These are phyloP conservation scores for Habropoda laboriosa DNA, from an alignment of 1,140 invertebrate species.

Conservation along the genomic window DNA sequence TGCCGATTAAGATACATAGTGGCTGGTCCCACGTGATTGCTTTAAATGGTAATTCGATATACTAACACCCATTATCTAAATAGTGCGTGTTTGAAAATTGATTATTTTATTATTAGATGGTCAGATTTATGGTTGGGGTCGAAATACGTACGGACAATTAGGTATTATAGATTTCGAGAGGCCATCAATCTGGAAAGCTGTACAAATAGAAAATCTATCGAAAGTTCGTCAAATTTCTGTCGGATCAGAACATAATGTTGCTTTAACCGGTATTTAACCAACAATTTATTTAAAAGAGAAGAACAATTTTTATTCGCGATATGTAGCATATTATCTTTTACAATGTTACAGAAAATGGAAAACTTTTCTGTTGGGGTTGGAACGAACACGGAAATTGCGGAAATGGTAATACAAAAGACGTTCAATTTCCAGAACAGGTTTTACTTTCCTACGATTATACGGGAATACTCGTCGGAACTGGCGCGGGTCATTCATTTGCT, in stretches of 20 bases:
- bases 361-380: slow-evolving; percentile 92
- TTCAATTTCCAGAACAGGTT: slow-evolving; percentile 79
- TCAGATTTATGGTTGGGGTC: slow-evolving; percentile 87
- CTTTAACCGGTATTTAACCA: slow-evolving; percentile 78
- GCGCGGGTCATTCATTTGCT: slow-evolving; percentile 84
- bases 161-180: slow-evolving; percentile 73
- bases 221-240: slow-evolving; percentile 84
- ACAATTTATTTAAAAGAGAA: neutral
- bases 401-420: slow-evolving; percentile 85
- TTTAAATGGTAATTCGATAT: slow-evolving; percentile 79
- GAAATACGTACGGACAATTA: slow-evolving; percentile 91
- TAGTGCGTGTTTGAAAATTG: slow-evolving; percentile 13
- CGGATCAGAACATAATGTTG: slow-evolving; percentile 91
- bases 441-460: slow-evolving; percentile 72
- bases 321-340: neutral
- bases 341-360: slow-evolving; percentile 82
- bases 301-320: too few species aligned
- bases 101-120: slow-evolving; percentile 76
- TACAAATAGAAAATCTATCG: slow-evolving; percentile 64
- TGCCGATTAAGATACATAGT: slow-evolving; percentile 76
- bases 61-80: slow-evolving; percentile 6
- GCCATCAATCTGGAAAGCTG: slow-evolving; percentile 63
- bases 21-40: slow-evolving; percentile 90
- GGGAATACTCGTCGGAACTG: slow-evolving; percentile 79
- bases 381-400: slow-evolving; percentile 95